Evolutionary conservation across 1,140 invertebrate genomes (phyloP).

Genomic region (Hyles vespertilio): DNA sequence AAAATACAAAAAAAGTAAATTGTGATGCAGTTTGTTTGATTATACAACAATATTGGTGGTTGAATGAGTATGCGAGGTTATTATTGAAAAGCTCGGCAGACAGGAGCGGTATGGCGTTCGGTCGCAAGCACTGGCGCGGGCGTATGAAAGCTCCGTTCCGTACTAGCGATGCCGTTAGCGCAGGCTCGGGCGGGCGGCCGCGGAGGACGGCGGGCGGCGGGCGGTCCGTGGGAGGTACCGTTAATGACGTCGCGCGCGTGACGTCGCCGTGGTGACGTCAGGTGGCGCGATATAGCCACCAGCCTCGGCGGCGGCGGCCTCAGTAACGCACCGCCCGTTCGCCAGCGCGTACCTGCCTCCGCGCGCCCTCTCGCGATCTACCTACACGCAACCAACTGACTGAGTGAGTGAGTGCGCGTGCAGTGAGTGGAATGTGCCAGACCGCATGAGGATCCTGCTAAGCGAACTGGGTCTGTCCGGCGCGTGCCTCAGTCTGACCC

Average conservation of each 20-base stretch:
- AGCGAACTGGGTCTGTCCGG: conserved; percentile 74
- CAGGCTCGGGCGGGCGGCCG: conserved; percentile 68
- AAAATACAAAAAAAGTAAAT: too few species aligned
- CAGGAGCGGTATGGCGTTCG: conserved; percentile 30
- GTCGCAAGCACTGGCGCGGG: conserved; percentile 33
- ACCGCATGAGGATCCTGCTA: conserved; percentile 76
- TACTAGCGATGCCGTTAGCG: conserved; percentile 74
- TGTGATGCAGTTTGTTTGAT: too few species aligned
- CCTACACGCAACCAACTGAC: conserved; percentile 40
- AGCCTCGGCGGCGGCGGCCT: conserved; percentile 70
- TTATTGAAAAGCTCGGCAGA: conserved; percentile 20
- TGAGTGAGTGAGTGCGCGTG: conserved; percentile 71
- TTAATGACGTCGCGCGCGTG: conserved; percentile 70
- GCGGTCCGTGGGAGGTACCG: conserved; percentile 72
- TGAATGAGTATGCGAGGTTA: too few species aligned
- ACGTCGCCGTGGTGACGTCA: conserved; percentile 73
- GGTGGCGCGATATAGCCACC: conserved; percentile 71
- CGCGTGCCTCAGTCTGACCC: conserved; percentile 70
- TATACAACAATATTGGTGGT: too few species aligned
- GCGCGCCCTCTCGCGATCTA: conserved; percentile 51
- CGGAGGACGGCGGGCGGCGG: conserved; percentile 58
- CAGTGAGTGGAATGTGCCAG: conserved; percentile 72
- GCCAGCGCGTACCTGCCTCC: conserved; percentile 62
- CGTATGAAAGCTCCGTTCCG: conserved; percentile 59
- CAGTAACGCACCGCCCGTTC: conserved; percentile 72